Evolutionary conservation across 2,888 invertebrate species (phyloP).

Genomic region (Petrolisthes cinctipes): DNA sequence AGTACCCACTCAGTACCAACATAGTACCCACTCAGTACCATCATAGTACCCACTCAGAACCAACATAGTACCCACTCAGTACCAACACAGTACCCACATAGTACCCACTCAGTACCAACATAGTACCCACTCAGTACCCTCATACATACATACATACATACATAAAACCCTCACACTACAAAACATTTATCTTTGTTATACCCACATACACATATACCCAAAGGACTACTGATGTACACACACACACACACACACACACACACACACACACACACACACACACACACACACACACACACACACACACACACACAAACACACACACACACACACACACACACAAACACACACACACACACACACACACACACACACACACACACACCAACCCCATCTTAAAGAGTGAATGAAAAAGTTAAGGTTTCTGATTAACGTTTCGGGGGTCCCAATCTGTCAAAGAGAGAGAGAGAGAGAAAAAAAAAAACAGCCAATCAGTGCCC

Average conservation of each 20-base stretch:
- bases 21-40: too few species aligned
- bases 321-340: background rate
- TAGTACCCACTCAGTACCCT: too few species aligned
- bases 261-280: background rate
- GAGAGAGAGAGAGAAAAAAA: conserved; percentile 2
- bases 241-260: conserved; percentile 10
- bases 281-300: conserved; percentile 1
- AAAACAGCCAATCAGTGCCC: conserved; percentile 30
- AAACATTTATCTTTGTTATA: background rate
- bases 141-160: too few species aligned
- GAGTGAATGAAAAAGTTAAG: background rate
- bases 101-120: too few species aligned
- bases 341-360: background rate
- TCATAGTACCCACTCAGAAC: too few species aligned
- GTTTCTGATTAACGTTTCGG: background rate
- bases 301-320: conserved; percentile 1
- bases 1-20: too few species aligned
- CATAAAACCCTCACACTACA: background rate
- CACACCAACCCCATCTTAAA: background rate
- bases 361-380: background rate
- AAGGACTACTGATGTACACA: background rate
- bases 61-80: too few species aligned
- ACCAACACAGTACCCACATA: too few species aligned
- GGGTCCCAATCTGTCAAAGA: background rate
- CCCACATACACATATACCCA: background rate